These are phyloP conservation scores for Drosophila imparisetae DNA, from an alignment of 2,888 invertebrate species.

Conservation along the genomic window DNA sequence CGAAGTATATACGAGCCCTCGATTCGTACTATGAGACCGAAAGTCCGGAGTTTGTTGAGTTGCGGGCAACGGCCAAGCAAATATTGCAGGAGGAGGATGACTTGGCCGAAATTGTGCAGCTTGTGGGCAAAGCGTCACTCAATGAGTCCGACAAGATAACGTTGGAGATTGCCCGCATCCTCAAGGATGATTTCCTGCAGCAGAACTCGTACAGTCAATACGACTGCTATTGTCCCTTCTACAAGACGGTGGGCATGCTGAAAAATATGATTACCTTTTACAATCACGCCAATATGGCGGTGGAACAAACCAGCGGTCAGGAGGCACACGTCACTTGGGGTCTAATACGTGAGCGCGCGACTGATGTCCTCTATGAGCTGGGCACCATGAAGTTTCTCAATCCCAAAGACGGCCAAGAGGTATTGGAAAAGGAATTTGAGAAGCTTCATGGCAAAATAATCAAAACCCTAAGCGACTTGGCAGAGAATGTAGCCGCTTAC, in stretches of 20 bases:
- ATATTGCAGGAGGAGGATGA: conserved; percentile 99
- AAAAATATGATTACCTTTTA: conserved; percentile 98
- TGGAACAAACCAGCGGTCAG: conserved; percentile 97
- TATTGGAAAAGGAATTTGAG: conserved; percentile 24
- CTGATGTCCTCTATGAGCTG: conserved; percentile 96
- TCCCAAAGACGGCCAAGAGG: conserved; percentile 45
- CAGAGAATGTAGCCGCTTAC: conserved; percentile 25
- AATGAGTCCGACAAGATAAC: conserved; percentile 99
- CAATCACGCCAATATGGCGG: conserved; percentile 97
- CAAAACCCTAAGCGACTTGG: conserved; percentile 36
- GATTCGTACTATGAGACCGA: conserved; percentile 99
- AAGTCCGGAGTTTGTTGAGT: conserved; percentile 97
- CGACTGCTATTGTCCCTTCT: conserved; percentile 99
- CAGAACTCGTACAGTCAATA: conserved; percentile 98
- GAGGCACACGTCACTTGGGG: conserved; percentile 99
- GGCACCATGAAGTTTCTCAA: conserved; percentile 98
- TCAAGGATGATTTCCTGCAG: conserved; percentile 99
- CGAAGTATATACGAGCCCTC: conserved; percentile 98
- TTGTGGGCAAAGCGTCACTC: conserved; percentile 99
- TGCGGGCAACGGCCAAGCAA: conserved; percentile 97
- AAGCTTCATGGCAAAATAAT: conserved; percentile 29
- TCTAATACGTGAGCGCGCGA: conserved; percentile 97
- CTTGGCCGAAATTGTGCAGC: conserved; percentile 99
- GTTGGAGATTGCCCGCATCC: conserved; percentile 97
- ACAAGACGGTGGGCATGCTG: conserved; percentile 99